Conservation (phyloP, 2,888 invertebrate genomes). For the Abscondita cerata region DNA sequence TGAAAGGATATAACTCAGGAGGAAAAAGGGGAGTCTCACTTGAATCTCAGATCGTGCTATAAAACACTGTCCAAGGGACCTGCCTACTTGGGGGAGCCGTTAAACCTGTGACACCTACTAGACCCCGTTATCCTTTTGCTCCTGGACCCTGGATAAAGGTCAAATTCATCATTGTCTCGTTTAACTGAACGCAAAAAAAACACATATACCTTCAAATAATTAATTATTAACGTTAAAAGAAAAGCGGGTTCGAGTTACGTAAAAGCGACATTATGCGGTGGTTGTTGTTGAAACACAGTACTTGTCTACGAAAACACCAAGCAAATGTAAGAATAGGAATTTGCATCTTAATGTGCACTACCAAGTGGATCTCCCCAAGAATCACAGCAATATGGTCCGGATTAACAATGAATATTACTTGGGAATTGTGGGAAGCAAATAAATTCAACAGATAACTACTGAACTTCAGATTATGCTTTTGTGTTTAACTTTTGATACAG, state of each 20-base stretch:
- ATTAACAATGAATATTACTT: constrained; percentile 38
- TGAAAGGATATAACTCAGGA: constrained; percentile 51
- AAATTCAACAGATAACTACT: constrained; percentile 7
- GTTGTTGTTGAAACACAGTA: constrained; percentile 50
- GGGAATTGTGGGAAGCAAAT: constrained; percentile 8
- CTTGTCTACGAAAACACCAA: constrained; percentile 56
- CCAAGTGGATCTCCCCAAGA: constrained; percentile 52
- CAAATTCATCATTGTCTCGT: constrained; percentile 34
- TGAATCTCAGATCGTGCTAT: constrained; percentile 48
- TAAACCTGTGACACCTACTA: constrained; percentile 35
- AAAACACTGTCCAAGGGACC: constrained; percentile 48
- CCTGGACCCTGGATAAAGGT: constrained; percentile 36
- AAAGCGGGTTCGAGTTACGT: constrained; percentile 32
- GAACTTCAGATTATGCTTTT: neutral
- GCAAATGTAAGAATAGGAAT: constrained; percentile 58
- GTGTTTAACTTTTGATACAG: neutral
- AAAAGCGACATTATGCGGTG: constrained; percentile 50
- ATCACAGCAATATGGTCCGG: constrained; percentile 49
- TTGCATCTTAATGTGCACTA: constrained; percentile 58
- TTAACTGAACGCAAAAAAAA: no score
- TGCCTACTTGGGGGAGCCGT: constrained; percentile 39
- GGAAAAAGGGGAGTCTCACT: constrained; percentile 42
- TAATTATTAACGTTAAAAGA: neutral
- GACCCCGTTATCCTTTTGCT: constrained; percentile 37
- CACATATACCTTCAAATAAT: no score